Conservation (phyloP, 2,888 invertebrate genomes). For the Aradus depressus region DNA sequence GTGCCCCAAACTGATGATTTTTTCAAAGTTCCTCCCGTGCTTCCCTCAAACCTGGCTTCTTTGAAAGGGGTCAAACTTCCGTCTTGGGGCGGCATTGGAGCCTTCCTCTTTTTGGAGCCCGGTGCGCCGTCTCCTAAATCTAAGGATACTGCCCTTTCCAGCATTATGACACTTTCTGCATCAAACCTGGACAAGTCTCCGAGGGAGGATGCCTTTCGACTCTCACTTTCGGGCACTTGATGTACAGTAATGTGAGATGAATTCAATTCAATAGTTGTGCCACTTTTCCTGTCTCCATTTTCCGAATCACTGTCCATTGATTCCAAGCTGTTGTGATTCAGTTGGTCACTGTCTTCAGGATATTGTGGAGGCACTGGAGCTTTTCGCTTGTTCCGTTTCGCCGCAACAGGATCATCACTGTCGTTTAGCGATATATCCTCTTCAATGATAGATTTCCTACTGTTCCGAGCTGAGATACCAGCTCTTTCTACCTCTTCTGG, state of each 20-base stretch:
- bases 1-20: constrained; percentile 67
- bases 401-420: constrained; percentile 25
- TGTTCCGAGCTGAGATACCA: constrained; percentile 50
- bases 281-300: constrained; percentile 24
- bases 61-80: constrained; percentile 27
- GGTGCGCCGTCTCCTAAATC: constrained; percentile 39
- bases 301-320: constrained; percentile 35
- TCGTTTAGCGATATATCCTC: constrained; percentile 23
- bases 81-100: constrained; percentile 40
- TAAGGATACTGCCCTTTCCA: constrained; percentile 66
- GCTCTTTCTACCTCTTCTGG: constrained; percentile 56
- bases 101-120: constrained; percentile 50
- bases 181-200: constrained; percentile 62
- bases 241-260: constrained; percentile 64
- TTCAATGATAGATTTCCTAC: constrained; percentile 21
- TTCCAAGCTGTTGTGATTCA: constrained; percentile 38
- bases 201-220: constrained; percentile 64
- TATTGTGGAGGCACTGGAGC: constrained; percentile 51
- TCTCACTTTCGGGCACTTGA: constrained; percentile 48
- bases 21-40: constrained; percentile 40
- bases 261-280: constrained; percentile 59
- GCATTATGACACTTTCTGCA: constrained; percentile 30
- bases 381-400: constrained; percentile 57
- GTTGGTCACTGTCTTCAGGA: constrained; percentile 15
- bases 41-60: constrained; percentile 25